Evolutionary conservation across 2,797 vertebrate genomes (phyloP), one percentile per base, ranked within the genome.

Genomic region (Poeciliopsis presidionis): DNA sequence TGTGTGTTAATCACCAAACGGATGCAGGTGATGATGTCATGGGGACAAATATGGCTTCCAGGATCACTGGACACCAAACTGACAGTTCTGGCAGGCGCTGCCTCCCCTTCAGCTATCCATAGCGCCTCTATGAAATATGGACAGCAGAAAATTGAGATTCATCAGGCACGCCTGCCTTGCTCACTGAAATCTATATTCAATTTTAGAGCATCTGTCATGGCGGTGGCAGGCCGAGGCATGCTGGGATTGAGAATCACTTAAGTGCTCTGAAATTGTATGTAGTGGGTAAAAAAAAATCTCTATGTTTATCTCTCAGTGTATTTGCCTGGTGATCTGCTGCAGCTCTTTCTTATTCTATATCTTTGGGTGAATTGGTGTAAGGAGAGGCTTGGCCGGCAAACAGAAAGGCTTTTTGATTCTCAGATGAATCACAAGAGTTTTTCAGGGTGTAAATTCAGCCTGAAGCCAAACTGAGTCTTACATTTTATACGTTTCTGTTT

Each of bases 141-240:
- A 93, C 92, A 86, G 89, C 88, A 72, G 88, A 90, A 94, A 94
- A 95, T 94, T 94, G 93, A 95, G 92, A 95, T 95, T 94, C 94
- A 95, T 94, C 94, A 92, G 89, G 92, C 92, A 90, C 78, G 87
- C 89, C 92, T 93, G 92, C 93, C 91, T 93, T 84, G 90, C 93
- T 93, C 93, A 89, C 89, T 90, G 92, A 94, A 95, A 95, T 95
- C 94, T 95, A 94, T 95, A 95, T 95, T 95, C 93, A 91, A 93
- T 95, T 94, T 91, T 91, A 76, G 83, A 94, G 93, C 93, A 95
- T 94, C 94, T 94, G 93, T 94, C 93, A 93, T 91, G 88, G 92
- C 89, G 16, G 86, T 89, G 92, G 90, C 92, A 91, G 90, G 89
- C 86, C 65, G 83, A 87, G 84, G 90, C 91, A 92, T 84, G 83